Evolutionary conservation across 2,888 invertebrate species (phyloP).

Genomic region (Ophioninae sp.): DNA sequence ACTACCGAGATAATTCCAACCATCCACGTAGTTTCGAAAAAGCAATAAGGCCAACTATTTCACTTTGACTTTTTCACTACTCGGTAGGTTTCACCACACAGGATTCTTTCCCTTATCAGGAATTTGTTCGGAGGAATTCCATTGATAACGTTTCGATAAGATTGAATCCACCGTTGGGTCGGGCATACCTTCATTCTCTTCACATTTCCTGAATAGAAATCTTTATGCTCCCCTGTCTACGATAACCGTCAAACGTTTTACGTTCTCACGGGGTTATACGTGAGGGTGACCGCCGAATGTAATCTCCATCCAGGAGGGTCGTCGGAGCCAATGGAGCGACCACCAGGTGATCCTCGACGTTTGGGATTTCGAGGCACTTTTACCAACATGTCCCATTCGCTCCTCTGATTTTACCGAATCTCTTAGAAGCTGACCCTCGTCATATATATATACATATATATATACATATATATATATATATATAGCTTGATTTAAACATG

Average conservation of each 20-base stretch:
- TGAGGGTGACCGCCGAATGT: constrained; percentile 32
- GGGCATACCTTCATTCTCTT: background rate
- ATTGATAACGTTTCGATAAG: constrained; percentile 46
- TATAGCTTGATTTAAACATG: too few relatives aligned
- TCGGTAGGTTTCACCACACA: background rate
- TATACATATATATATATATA: background rate
- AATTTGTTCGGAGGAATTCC: constrained; percentile 5
- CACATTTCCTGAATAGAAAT: constrained; percentile 8
- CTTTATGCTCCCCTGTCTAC: background rate
- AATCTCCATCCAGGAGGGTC: constrained; percentile 44
- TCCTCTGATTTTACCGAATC: constrained; percentile 35
- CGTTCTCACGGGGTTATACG: constrained; percentile 53
- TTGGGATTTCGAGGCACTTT: constrained; percentile 50
- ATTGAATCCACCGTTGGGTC: constrained; percentile 3
- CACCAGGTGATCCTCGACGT: constrained; percentile 57
- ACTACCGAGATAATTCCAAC: too few relatives aligned
- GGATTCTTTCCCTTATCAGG: constrained; percentile 3
- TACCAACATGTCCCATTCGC: constrained; percentile 34
- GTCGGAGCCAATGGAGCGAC: constrained; percentile 9
- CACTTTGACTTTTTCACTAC: too few relatives aligned
- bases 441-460: constrained; percentile 3
- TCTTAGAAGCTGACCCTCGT: constrained; percentile 42
- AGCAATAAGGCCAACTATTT: too few relatives aligned
- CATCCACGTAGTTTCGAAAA: too few relatives aligned
- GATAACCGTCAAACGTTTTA: constrained; percentile 31